Evolutionary conservation across 2,113 vertebrate genomes (phyloP).

Genomic region (Scomber colias): DNA sequence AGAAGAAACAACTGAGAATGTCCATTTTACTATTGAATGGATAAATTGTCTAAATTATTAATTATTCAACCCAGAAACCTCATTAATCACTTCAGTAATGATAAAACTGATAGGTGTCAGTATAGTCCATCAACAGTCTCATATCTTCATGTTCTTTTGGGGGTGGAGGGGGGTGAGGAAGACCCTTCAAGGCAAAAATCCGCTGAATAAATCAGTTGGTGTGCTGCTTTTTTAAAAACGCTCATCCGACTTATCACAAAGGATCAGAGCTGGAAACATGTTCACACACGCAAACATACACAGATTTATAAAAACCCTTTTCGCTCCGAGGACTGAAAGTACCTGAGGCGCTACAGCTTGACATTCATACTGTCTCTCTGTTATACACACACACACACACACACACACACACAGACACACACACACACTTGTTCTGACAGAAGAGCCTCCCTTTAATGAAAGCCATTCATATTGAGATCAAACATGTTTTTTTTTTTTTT

Average conservation of each 20-base stretch:
- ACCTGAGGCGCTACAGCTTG: conserved; percentile 6
- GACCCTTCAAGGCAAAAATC: not conserved
- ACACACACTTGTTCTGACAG: not conserved
- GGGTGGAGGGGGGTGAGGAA: not conserved
- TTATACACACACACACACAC: not conserved
- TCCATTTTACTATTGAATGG: not conserved
- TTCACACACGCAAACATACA: conserved; percentile 13
- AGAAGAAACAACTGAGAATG: too few species aligned
- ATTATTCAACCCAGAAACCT: not conserved
- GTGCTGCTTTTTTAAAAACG: conserved; percentile 4
- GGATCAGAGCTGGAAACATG: conserved; percentile 1
- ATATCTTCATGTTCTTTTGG: not conserved
- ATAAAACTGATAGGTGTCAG: not conserved
- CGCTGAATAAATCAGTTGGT: conserved; percentile 3
- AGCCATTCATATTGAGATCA: conserved; percentile 11
- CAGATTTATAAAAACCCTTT: not conserved
- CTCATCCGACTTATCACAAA: not conserved
- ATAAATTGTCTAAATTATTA: not conserved
- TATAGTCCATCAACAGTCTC: not conserved
- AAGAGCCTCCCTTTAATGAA: conserved; percentile 10
- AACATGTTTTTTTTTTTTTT: conserved; percentile 10
- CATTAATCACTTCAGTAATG: conserved; percentile 1
- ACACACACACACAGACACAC: not conserved
- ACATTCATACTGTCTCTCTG: not conserved
- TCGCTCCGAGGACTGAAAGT: conserved; percentile 2